Conservation (phyloP, 1,140 invertebrate species). For the Sycophila sp. region DNA sequence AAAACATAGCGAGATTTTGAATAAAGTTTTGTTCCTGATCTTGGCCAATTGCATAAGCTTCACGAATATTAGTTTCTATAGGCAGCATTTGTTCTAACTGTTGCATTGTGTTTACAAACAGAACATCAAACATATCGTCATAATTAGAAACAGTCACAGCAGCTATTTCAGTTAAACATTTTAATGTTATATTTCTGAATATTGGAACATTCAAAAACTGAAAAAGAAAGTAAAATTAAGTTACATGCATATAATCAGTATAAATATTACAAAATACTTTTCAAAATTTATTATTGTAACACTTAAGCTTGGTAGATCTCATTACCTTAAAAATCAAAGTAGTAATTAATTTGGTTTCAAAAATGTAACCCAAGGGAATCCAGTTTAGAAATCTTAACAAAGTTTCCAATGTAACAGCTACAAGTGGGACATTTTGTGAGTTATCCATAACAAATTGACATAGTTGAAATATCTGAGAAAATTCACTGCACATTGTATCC, state of each 20-base stretch:
- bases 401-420: slow-evolving; percentile 95
- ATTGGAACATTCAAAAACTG: slow-evolving; percentile 96
- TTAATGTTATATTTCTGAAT: slow-evolving; percentile 98
- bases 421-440: slow-evolving; percentile 94
- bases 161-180: slow-evolving; percentile 98
- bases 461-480: slow-evolving; percentile 96
- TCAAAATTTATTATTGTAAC: background rate
- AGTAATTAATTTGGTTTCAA: slow-evolving; percentile 97
- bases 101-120: slow-evolving; percentile 91
- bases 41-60: slow-evolving; percentile 90
- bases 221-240: slow-evolving; percentile 52
- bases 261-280: background rate
- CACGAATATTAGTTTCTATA: slow-evolving; percentile 88
- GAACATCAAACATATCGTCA: slow-evolving; percentile 88
- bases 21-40: slow-evolving; percentile 99
- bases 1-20: slow-evolving; percentile 96
- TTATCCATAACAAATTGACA: slow-evolving; percentile 98
- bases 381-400: slow-evolving; percentile 97
- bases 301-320: background rate
- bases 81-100: slow-evolving; percentile 94
- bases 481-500: slow-evolving; percentile 99
- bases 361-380: slow-evolving; percentile 99
- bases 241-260: slow-evolving; percentile 1
- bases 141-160: slow-evolving; percentile 88
- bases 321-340: slow-evolving; percentile 92